These are phyloP conservation scores for Rhizomys pruinosus DNA, from an alignment of 2,113 vertebrate genomes.

Conservation along the genomic window DNA sequence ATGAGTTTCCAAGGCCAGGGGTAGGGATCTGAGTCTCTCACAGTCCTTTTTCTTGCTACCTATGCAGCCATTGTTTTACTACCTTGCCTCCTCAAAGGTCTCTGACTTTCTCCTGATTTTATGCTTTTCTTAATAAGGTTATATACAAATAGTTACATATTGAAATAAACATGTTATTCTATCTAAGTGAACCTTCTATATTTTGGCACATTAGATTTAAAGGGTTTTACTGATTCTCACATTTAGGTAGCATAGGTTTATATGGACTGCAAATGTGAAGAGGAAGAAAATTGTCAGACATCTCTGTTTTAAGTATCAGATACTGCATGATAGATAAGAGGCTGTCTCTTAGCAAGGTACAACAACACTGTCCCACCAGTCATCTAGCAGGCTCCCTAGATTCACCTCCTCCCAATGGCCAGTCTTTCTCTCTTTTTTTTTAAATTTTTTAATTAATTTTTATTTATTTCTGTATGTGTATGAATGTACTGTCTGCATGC, in stretches of 20 bases:
- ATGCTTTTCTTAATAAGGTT: background rate
- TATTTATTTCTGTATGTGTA: too few relatives aligned
- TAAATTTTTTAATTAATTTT: too few relatives aligned
- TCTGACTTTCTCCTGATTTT: background rate
- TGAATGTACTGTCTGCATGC: too few relatives aligned
- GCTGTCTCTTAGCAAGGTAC: background rate
- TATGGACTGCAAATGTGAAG: background rate
- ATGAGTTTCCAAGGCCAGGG: background rate
- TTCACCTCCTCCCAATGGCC: background rate
- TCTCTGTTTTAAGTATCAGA: background rate
- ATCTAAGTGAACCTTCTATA: background rate
- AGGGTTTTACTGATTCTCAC: background rate
- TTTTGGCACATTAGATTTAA: background rate
- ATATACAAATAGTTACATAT: background rate
- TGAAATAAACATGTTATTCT: background rate
- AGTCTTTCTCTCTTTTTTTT: background rate
- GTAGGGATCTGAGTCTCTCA: accelerated
- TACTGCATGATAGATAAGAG: background rate
- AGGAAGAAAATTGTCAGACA: background rate
- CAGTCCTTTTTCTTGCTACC: too few relatives aligned
- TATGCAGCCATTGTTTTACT: background rate
- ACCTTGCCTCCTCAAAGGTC: background rate
- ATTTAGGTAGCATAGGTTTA: background rate
- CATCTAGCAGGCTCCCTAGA: background rate
- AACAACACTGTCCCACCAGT: background rate